phyloP scores from a whole-genome alignment of 2,113 vertebrate genomes.

The Heterochromis multidens region DNA sequence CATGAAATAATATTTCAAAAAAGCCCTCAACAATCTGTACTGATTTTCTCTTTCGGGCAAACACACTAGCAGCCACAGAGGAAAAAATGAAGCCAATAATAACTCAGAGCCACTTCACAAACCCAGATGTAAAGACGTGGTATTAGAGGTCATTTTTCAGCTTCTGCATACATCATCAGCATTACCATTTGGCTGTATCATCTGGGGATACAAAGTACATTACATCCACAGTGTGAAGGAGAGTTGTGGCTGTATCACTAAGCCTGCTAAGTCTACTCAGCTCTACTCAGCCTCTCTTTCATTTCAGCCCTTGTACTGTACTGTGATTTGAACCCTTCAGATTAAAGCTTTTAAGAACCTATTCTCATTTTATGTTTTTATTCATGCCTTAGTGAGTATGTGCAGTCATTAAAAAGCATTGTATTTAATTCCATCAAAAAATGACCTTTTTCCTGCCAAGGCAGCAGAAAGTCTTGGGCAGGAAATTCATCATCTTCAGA shows the following conservation, averaged over 20 bases:
- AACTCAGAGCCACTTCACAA: not conserved
- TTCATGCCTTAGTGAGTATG: not conserved
- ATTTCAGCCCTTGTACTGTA: not conserved
- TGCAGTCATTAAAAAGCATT: not conserved
- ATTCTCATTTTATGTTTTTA: not conserved
- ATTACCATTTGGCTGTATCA: not conserved
- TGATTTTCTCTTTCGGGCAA: not conserved
- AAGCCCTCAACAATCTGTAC: not conserved
- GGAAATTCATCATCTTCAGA: not conserved
- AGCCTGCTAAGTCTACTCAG: not conserved
- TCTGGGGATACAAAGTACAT: not conserved
- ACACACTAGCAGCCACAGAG: not conserved
- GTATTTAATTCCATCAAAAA: not conserved
- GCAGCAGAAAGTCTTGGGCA: not conserved
- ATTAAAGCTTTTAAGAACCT: not conserved
- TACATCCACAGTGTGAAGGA: not conserved
- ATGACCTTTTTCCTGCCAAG: not conserved
- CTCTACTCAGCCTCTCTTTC: not conserved
- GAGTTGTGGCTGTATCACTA: not conserved
- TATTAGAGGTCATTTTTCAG: not conserved
- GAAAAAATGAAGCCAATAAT: not conserved
- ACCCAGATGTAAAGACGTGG: not conserved
- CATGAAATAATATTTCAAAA: not conserved
- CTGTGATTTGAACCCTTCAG: not conserved
- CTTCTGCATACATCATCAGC: not conserved